These are phyloP conservation scores for Momotus momota DNA, from an alignment of 2,797 vertebrate species.

Conservation along the genomic window DNA sequence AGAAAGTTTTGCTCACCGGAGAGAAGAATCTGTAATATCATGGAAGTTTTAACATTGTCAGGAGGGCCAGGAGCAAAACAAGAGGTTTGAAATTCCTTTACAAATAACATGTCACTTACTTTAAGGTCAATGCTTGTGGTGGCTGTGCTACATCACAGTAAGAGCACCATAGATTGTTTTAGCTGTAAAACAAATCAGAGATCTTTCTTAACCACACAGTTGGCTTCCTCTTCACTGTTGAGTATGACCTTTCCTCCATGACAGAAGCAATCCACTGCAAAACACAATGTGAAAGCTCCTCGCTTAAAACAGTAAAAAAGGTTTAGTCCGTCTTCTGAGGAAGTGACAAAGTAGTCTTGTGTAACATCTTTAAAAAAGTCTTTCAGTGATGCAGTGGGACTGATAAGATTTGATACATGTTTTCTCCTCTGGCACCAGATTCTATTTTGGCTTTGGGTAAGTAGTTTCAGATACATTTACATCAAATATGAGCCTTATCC, in stretches of 20 bases:
- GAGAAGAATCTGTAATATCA: background rate
- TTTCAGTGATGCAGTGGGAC: background rate
- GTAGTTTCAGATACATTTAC: background rate
- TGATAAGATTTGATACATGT: background rate
- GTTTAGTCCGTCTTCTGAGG: background rate
- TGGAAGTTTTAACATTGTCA: background rate
- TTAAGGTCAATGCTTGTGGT: background rate
- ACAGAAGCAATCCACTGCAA: slow-evolving; percentile 4
- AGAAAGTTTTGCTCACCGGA: background rate
- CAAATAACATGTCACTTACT: background rate
- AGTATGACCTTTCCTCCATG: background rate
- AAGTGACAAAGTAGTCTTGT: background rate
- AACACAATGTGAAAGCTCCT: background rate
- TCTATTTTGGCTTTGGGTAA: background rate
- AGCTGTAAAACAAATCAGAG: slow-evolving; percentile 15
- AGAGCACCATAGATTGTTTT: background rate
- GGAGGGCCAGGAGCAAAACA: background rate
- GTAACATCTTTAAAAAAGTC: background rate
- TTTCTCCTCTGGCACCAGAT: background rate
- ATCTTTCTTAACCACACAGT: background rate
- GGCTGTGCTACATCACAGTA: background rate
- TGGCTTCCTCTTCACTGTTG: background rate
- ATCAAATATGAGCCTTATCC: background rate
- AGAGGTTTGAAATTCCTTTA: slow-evolving; percentile 13
- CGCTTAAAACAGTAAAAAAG: background rate